Conservation (phyloP, 2,797 vertebrate genomes). For the Xyrichtys novacula region DNA sequence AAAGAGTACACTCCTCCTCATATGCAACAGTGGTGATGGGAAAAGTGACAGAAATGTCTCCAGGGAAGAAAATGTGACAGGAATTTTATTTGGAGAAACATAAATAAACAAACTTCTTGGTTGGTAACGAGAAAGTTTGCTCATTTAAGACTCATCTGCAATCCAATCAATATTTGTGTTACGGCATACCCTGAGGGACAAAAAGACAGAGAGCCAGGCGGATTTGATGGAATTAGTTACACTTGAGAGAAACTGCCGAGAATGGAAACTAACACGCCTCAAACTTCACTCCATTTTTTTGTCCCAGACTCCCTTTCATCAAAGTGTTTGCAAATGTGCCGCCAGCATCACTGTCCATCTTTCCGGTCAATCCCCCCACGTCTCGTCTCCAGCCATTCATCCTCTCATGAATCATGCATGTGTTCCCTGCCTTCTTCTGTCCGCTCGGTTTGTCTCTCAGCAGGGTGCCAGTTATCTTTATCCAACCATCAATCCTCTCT, state of each 20-base stretch:
- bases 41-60: conserved; percentile 1
- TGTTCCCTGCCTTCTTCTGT: conserved; percentile 33
- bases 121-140: not conserved
- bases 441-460: conserved; percentile 48
- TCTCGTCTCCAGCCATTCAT: conserved; percentile 19
- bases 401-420: conserved; percentile 48
- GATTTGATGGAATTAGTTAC: conserved; percentile 49
- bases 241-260: conserved; percentile 27
- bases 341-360: conserved; percentile 37
- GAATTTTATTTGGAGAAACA: conserved; percentile 12
- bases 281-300: conserved; percentile 20
- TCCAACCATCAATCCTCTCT: conserved; percentile 43
- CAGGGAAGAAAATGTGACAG: conserved; percentile 4
- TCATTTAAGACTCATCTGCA: conserved; percentile 26
- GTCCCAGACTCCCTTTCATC: conserved; percentile 22
- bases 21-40: not conserved
- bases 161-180: conserved; percentile 30
- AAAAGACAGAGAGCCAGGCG: conserved; percentile 14
- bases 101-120: not conserved
- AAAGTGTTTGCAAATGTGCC: conserved; percentile 15
- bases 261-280: conserved; percentile 25
- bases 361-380: not conserved
- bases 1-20: not conserved
- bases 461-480: conserved; percentile 44
- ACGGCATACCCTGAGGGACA: not conserved